Evolutionary conservation across 2,113 vertebrate genomes (phyloP).

Genomic region (Hypomesus transpacificus): DNA sequence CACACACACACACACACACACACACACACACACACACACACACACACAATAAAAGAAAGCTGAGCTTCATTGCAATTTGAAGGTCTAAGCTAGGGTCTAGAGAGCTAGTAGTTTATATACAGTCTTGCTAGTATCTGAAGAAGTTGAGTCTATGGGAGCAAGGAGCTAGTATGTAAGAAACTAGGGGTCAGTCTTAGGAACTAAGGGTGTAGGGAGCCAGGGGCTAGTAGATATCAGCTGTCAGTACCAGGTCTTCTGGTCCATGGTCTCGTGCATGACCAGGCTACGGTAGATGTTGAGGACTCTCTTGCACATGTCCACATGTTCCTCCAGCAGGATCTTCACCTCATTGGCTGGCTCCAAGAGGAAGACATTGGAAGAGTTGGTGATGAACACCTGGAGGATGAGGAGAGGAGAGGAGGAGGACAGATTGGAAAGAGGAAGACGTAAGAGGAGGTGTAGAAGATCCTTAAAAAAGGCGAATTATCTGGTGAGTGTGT

Average conservation of each 20-base stretch:
- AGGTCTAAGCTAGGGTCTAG: too few species aligned
- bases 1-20: slow-evolving; percentile 38
- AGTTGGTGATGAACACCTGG: slow-evolving; percentile 96
- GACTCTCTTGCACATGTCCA: slow-evolving; percentile 98
- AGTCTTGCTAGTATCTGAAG: too few species aligned
- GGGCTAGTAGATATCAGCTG: neutral
- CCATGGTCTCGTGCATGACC: slow-evolving; percentile 98
- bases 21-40: slow-evolving; percentile 28
- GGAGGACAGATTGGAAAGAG: neutral
- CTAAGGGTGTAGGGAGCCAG: neutral
- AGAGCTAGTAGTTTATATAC: too few species aligned
- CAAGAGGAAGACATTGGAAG: slow-evolving; percentile 93
- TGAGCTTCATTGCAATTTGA: too few species aligned
- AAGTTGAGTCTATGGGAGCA: too few species aligned
- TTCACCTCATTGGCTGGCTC: slow-evolving; percentile 97
- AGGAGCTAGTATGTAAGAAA: neutral
- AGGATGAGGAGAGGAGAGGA: neutral
- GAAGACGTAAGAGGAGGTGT: neutral
- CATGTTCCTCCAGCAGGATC: slow-evolving; percentile 90
- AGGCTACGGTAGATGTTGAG: slow-evolving; percentile 98
- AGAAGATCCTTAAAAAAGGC: neutral
- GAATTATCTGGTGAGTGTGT: neutral
- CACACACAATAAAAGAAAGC: slow-evolving; percentile 7
- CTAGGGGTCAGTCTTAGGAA: too few species aligned
- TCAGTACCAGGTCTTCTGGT: slow-evolving; percentile 95